These are phyloP conservation scores for Rousettus leschenaultii DNA, from an alignment of 2,113 vertebrate genomes.

Conservation along the genomic window DNA sequence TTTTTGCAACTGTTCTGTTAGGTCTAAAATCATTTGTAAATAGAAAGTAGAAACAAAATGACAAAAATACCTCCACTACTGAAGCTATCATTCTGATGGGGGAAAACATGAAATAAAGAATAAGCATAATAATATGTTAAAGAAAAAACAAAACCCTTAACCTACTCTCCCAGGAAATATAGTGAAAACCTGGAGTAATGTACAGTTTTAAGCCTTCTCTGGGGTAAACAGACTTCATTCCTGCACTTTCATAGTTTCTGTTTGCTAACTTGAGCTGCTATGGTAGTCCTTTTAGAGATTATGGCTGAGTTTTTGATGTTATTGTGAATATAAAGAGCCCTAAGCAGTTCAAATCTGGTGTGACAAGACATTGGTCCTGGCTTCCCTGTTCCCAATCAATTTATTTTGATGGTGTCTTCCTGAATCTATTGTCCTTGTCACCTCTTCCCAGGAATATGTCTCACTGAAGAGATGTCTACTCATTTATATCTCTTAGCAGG, in stretches of 20 bases:
- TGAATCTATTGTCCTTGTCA: background rate
- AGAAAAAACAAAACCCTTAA: background rate
- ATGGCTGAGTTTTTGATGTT: background rate
- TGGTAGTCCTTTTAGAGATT: background rate
- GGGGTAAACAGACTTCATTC: background rate
- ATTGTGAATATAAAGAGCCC: background rate
- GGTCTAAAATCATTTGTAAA: conserved; percentile 17
- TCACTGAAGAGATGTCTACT: background rate
- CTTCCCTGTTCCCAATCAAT: background rate
- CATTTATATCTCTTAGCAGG: background rate
- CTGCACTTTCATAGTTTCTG: background rate
- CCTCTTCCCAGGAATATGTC: background rate
- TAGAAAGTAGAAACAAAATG: background rate
- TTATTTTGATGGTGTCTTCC: background rate
- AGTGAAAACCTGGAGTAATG: background rate
- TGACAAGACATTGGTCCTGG: background rate
- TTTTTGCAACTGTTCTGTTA: background rate
- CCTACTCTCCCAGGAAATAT: background rate
- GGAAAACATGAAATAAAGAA: background rate
- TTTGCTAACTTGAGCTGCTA: background rate
- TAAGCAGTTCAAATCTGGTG: background rate
- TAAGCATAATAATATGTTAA: background rate
- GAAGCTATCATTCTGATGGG: background rate
- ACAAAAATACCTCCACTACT: background rate
- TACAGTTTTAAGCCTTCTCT: background rate